Evolutionary conservation across 64 coral and sea anemone species (phyloP).

Genomic region (Pocillopora damicornis): DNA sequence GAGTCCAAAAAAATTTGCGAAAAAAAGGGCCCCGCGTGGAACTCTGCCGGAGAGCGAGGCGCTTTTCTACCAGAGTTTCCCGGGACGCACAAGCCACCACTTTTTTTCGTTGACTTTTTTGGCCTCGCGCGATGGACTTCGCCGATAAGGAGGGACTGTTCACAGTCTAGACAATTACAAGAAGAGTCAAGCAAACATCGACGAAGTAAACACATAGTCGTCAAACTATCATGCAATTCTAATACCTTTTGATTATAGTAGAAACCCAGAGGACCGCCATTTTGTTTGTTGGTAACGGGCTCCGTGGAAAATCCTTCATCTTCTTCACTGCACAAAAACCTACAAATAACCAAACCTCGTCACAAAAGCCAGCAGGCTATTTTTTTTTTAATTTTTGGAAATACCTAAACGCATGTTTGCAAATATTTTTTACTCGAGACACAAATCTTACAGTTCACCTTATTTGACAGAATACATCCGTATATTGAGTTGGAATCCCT

Average conservation of each 20-base stretch:
- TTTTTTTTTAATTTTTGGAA: too few species aligned
- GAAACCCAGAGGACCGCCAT: constrained; percentile 44
- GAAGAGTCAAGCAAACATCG: not conserved
- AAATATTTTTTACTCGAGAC: too few species aligned
- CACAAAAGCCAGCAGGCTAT: not conserved
- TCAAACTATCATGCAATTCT: not conserved
- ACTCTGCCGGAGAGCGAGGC: too few species aligned
- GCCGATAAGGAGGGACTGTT: too few species aligned
- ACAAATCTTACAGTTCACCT: constrained; percentile 32
- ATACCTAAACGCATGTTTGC: too few species aligned
- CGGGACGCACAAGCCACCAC: too few species aligned
- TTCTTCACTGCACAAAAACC: constrained; percentile 84
- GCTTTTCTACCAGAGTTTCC: too few species aligned
- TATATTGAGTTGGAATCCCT: constrained; percentile 67
- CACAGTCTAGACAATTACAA: not conserved
- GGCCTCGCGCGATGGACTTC: too few species aligned
- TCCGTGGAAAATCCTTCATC: constrained; percentile 95
- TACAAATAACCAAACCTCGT: constrained; percentile 7
- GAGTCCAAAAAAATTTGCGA: too few species aligned
- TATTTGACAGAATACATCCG: constrained; percentile 94
- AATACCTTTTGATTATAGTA: constrained; percentile 74
- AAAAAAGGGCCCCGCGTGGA: too few species aligned
- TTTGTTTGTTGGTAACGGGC: constrained; percentile 53
- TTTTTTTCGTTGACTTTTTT: too few species aligned
- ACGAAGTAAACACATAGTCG: not conserved